These are phyloP conservation scores for Stenchaetothrips biformis DNA, from an alignment of 2,888 invertebrate genomes.

Conservation along the genomic window DNA sequence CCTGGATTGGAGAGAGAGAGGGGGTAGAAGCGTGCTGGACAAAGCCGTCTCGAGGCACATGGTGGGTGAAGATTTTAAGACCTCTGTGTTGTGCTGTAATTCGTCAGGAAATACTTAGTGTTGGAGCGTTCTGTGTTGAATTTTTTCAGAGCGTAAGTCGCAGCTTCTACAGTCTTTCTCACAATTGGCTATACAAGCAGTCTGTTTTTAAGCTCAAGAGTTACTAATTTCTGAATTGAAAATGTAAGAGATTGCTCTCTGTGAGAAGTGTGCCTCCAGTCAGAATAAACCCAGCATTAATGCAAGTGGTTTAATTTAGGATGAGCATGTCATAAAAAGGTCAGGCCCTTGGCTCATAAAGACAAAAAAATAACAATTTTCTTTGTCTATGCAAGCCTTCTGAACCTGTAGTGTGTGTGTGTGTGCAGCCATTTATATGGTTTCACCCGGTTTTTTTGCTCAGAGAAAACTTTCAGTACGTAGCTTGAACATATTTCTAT, in stretches of 20 bases:
- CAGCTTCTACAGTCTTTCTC: slow-evolving; percentile 15
- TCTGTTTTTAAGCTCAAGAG: not conserved
- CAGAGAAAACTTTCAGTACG: too few relatives aligned
- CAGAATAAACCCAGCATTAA: not conserved
- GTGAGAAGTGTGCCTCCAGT: too few relatives aligned
- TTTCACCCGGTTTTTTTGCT: too few relatives aligned
- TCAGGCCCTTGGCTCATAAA: not conserved
- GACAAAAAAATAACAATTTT: not conserved
- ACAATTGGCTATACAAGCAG: not conserved
- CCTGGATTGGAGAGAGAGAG: slow-evolving; percentile 13
- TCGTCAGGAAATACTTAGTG: too few relatives aligned
- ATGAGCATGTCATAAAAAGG: not conserved
- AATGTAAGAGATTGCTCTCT: too few relatives aligned
- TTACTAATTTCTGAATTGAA: too few relatives aligned
- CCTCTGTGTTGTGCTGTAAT: too few relatives aligned
- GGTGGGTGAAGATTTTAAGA: not conserved
- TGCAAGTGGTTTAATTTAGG: not conserved
- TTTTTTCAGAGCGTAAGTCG: slow-evolving; percentile 13
- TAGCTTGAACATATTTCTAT: too few relatives aligned
- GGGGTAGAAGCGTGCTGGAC: slow-evolving; percentile 11
- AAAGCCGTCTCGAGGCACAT: slow-evolving; percentile 6
- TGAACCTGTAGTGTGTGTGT: too few relatives aligned
- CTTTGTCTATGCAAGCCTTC: too few relatives aligned
- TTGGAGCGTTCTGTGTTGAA: not conserved
- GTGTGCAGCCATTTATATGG: too few relatives aligned